Conservation (phyloP, 1,140 invertebrate species). For the Ditylenchus dipsaci region DNA sequence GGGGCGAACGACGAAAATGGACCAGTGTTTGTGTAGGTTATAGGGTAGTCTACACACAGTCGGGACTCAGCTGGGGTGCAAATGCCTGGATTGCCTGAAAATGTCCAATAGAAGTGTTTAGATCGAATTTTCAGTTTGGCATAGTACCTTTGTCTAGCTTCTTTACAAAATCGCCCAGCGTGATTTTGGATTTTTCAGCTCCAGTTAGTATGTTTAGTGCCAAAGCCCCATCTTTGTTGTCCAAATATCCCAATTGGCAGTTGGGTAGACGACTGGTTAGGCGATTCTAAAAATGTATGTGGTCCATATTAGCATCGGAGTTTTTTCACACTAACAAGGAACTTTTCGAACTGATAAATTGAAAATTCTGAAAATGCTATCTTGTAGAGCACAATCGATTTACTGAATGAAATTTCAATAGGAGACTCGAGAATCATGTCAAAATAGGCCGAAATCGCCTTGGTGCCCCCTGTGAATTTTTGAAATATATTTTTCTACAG, state of each 20-base stretch:
- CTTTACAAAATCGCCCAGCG: conserved; percentile 36
- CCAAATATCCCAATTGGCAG: conserved; percentile 38
- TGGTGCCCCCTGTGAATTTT: too few species aligned
- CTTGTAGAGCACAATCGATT: too few species aligned
- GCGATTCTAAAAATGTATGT: conserved; percentile 19
- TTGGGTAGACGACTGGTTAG: conserved; percentile 27
- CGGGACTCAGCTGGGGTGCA: conserved; percentile 13
- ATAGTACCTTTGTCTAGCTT: conserved; percentile 20
- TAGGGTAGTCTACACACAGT: conserved; percentile 20
- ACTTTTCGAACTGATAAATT: not conserved
- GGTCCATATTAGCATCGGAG: too few species aligned
- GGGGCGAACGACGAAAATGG: conserved; percentile 91
- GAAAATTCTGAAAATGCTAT: too few species aligned
- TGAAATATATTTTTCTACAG: too few species aligned
- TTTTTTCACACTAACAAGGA: conserved; percentile 5
- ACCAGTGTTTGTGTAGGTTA: conserved; percentile 73
- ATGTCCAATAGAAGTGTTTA: not conserved
- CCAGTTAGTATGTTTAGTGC: conserved; percentile 28
- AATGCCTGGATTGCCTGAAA: conserved; percentile 28
- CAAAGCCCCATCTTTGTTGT: conserved; percentile 36
- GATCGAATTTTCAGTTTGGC: not conserved
- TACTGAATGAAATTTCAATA: too few species aligned
- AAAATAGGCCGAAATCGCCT: too few species aligned
- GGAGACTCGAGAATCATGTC: too few species aligned
- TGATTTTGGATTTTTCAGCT: conserved; percentile 2